Conservation (phyloP, 2,888 invertebrate species). For the Sycophila texana region DNA sequence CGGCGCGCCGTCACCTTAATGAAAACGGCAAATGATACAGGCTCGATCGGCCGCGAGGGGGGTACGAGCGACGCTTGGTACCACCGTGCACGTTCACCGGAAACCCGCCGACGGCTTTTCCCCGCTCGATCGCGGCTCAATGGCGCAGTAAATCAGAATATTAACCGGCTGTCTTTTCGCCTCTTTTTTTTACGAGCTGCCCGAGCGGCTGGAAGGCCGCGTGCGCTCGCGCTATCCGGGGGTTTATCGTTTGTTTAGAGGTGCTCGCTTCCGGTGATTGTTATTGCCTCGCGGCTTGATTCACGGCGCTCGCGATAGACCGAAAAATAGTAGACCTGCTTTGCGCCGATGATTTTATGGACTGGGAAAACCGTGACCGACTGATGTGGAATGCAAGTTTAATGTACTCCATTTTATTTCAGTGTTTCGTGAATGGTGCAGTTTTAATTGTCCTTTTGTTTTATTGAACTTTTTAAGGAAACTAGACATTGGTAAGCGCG, state of each 20-base stretch:
- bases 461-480: too few relatives aligned
- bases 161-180: conserved; percentile 58
- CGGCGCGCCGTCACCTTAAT: not conserved
- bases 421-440: too few relatives aligned
- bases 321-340: too few relatives aligned
- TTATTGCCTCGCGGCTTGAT: too few relatives aligned
- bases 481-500: too few relatives aligned
- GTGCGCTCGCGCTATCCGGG: not conserved
- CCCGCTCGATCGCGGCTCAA: conserved; percentile 55
- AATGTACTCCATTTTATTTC: too few relatives aligned
- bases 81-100: conserved; percentile 57
- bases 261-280: too few relatives aligned
- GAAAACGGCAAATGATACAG: not conserved
- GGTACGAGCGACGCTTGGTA: not conserved
- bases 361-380: too few relatives aligned
- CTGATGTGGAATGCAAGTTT: too few relatives aligned
- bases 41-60: not conserved
- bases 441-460: too few relatives aligned
- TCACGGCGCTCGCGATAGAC: too few relatives aligned
- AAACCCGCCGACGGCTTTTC: conserved; percentile 46
- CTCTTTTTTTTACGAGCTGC: not conserved
- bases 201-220: not conserved
- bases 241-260: conserved; percentile 12
- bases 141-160: conserved; percentile 63
- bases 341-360: too few relatives aligned